phyloP scores from a whole-genome alignment of 2,113 vertebrate genomes.

The Arvicanthis niloticus region DNA sequence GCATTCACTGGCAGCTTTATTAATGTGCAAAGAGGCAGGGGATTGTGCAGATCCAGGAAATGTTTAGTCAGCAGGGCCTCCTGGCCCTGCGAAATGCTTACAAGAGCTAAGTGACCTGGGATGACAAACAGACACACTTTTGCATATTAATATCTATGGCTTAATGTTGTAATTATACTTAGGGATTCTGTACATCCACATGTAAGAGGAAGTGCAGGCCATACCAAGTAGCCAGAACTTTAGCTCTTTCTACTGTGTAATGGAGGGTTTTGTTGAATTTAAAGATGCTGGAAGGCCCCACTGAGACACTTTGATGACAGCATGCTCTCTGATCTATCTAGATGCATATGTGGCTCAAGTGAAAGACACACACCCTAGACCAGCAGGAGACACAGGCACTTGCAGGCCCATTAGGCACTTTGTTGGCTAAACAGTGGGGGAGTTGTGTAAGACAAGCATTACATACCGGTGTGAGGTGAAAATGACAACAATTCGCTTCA shows the following conservation, averaged over 20 bases:
- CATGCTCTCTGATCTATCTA: background rate
- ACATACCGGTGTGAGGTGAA: background rate
- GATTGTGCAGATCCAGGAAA: background rate
- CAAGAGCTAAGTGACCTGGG: background rate
- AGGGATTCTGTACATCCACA: background rate
- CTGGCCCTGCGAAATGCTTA: background rate
- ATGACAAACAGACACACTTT: background rate
- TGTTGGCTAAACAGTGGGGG: background rate
- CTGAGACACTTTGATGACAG: background rate
- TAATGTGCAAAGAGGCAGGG: background rate
- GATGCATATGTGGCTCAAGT: accelerated
- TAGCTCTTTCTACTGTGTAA: background rate
- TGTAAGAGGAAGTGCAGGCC: background rate
- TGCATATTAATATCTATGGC: background rate
- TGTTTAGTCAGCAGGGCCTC: background rate
- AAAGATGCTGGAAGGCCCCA: background rate
- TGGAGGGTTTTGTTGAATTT: background rate
- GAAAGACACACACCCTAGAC: background rate
- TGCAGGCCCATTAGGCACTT: background rate
- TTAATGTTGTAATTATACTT: conserved; percentile 2
- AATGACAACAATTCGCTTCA: background rate
- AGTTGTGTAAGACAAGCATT: background rate
- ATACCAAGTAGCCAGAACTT: background rate
- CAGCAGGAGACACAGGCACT: background rate
- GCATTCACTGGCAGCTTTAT: background rate